A percentile compares a stretch with the other conserved stretches of the same genome.
These are phyloP conservation scores for Stenopsyche tienmushanensis DNA, from an alignment of 1,140 invertebrate genomes.

Conservation along the genomic window DNA sequence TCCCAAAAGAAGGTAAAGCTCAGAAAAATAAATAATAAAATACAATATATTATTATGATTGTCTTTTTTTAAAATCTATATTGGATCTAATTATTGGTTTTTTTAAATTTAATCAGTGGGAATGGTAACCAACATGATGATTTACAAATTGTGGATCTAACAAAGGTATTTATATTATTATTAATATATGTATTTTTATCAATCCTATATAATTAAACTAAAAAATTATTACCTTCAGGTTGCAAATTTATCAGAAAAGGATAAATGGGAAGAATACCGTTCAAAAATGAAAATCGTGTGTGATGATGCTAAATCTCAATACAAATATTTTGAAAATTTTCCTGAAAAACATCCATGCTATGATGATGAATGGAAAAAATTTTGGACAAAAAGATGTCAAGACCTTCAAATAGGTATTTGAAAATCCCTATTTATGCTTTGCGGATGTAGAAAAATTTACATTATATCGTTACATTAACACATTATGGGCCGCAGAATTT, in stretches of 20 bases:
- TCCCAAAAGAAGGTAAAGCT: not conserved
- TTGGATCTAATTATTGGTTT: not conserved
- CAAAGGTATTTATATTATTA: not conserved
- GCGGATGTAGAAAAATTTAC: no score
- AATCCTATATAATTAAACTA: not conserved
- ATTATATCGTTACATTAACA: not conserved
- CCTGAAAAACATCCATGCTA: slow-evolving; percentile 85
- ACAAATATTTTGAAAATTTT: slow-evolving; percentile 76
- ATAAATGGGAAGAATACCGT: slow-evolving; percentile 23
- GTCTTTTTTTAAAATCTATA: not conserved
- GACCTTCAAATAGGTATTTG: slow-evolving; percentile 69
- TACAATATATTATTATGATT: slow-evolving; percentile 10
- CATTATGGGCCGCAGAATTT: slow-evolving; percentile 19
- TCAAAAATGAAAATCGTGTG: not conserved
- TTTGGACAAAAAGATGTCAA: slow-evolving; percentile 79
- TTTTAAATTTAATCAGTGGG: not conserved
- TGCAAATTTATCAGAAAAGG: not conserved
- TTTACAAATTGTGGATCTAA: not conserved
- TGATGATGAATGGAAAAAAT: slow-evolving; percentile 83
- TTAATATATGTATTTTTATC: not conserved
- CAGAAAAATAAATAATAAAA: slow-evolving; percentile 1
- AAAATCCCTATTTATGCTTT: no score
- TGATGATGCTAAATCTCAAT: slow-evolving; percentile 35
- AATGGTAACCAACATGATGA: not conserved
- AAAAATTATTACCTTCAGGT: not conserved